A percentile compares a stretch with the other conserved stretches of the same genome.
Evolutionary conservation across 2,113 vertebrate genomes (phyloP).

Genomic region (Rousettus leschenaultii): DNA sequence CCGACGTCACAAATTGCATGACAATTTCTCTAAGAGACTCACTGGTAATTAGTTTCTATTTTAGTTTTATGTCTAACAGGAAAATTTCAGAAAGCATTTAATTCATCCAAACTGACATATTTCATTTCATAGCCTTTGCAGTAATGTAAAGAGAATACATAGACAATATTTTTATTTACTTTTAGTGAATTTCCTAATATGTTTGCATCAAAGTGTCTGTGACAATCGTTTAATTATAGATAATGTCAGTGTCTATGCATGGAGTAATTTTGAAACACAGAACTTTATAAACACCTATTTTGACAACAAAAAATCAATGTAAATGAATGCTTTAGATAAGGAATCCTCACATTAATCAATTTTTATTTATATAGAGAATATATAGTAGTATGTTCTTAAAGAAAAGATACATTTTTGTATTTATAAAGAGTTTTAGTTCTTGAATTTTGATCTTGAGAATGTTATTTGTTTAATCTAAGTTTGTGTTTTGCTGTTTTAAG

Average conservation of each 20-base stretch:
- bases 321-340: conserved; percentile 15
- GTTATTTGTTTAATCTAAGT: not conserved
- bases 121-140: not conserved
- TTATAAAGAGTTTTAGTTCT: not conserved
- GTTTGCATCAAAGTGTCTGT: conserved; percentile 4
- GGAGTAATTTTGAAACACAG: conserved; percentile 28
- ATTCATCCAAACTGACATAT: not conserved
- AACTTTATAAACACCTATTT: conserved; percentile 14
- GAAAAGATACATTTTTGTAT: not conserved
- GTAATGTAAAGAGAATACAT: not conserved
- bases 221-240: conserved; percentile 53
- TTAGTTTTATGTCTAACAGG: not conserved
- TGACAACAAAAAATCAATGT: conserved; percentile 14
- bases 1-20: not conserved
- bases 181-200: not conserved
- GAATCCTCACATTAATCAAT: not conserved
- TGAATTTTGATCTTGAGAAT: not conserved
- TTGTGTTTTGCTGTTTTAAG: not conserved
- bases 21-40: not conserved
- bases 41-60: not conserved
- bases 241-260: not conserved
- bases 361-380: conserved; percentile 41
- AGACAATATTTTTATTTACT: not conserved
- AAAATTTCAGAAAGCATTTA: not conserved
- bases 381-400: not conserved